Conservation (phyloP, 2,797 vertebrate genomes). For the Capromys pilorides region DNA sequence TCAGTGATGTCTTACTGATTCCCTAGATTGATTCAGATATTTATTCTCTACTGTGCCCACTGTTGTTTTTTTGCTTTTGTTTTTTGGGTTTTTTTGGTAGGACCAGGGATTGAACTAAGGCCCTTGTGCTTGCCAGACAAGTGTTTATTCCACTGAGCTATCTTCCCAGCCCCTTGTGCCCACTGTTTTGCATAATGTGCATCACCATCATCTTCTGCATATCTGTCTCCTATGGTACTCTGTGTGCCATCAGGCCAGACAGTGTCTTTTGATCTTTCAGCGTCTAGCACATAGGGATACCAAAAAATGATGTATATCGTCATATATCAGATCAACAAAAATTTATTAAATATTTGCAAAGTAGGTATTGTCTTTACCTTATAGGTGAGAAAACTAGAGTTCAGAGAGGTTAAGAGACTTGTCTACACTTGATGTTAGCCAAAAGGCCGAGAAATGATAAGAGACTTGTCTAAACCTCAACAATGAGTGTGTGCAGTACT, state of each 20-base stretch:
- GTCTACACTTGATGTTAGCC: no score
- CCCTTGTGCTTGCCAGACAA: no score
- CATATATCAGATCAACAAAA: slow-evolving; percentile 48
- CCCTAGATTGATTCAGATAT: background rate
- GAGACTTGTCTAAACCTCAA: slow-evolving; percentile 52
- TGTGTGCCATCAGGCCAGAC: background rate
- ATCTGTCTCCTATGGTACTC: background rate
- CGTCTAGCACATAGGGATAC: background rate
- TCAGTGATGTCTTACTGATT: slow-evolving; percentile 31
- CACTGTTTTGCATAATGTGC: background rate
- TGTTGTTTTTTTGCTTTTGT: no score
- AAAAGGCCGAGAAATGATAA: no score
- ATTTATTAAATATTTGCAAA: slow-evolving; percentile 48
- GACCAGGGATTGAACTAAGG: no score
- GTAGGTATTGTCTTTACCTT: slow-evolving; percentile 25
- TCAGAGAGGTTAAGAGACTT: slow-evolving; percentile 35
- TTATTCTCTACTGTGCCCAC: background rate
- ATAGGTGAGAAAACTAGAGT: background rate
- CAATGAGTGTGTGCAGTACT: background rate
- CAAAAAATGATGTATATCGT: background rate
- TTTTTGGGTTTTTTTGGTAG: no score
- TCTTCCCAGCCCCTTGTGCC: no score
- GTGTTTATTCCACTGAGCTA: no score
- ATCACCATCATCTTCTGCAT: background rate
- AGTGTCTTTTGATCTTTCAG: slow-evolving; percentile 49